Evolutionary conservation across 2,113 vertebrate species (phyloP), one percentile per base, ranked within the genome.

Genomic region (Semnornis frantzii): DNA sequence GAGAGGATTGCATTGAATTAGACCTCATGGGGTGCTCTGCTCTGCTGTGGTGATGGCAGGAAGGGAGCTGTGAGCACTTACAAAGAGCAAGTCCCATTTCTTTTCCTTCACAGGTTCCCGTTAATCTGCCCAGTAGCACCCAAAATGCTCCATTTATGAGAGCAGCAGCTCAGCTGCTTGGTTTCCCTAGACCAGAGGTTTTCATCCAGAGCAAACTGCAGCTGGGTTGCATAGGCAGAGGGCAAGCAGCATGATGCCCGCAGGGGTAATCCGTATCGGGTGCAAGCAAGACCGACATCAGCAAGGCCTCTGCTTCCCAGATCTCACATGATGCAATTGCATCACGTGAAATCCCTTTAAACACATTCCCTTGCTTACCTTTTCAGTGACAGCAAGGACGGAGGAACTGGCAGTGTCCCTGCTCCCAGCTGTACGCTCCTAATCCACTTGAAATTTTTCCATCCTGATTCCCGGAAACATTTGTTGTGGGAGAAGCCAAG

Each of bases 391-490:
- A 91, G 85, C 9, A 37, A 57, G 30, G 87, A 88, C 42, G 54
- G 62, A 85, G 17, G 75, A 86, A 69, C 55, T 71, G 79, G 85
- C 85, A 91, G 14, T 11, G 39, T 60, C n/a, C 42, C 37, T 46
- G 20, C 55, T 93, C 89, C 89, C 85, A 82, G 87, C 93, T 93
- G 91, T 66, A 74, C 18, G 5, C 65, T 57, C 60, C 66, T 80
- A 42, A 90, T 65, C 39, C 63, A 63, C 27, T 31, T 52, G 58
- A n/a, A 6, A 5, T 60, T 50, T 86, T n/a, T 55, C 72, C 50
- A 2, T 71, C 62, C 65, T 4, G 14, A 74, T 91, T 96, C 90
- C 91, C 8, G 2, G 86, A 92, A 96, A 93, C 24, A 87, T 92
- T 91, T 90, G 27, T 18, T 1, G 1, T 37, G 30, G 31, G 62